Evolutionary conservation across 1,140 invertebrate species (phyloP).

Genomic region (Antheraea mylitta): DNA sequence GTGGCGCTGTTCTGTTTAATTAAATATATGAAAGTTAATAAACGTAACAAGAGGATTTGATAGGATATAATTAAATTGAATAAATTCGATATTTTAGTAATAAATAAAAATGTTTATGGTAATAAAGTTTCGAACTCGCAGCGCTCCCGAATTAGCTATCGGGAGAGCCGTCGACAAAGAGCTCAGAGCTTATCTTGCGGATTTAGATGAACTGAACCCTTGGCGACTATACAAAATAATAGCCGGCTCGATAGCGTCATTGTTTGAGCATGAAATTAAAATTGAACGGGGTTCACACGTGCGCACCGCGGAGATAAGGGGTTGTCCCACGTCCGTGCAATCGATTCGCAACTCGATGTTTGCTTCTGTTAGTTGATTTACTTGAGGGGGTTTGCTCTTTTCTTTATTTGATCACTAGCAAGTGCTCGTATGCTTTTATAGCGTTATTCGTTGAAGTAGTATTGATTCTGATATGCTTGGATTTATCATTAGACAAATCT

Average conservation of each 20-base stretch:
- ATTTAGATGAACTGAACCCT: constrained; percentile 75
- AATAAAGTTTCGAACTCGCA: constrained; percentile 35
- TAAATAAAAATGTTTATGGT: constrained; percentile 48
- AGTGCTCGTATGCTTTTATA: constrained; percentile 36
- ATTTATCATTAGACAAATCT: constrained; percentile 2
- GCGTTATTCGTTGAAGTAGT: neutral
- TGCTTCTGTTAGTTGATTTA: constrained; percentile 53
- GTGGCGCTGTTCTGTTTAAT: constrained; percentile 38
- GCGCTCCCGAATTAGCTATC: constrained; percentile 67
- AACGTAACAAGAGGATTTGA: constrained; percentile 34
- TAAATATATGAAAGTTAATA: constrained; percentile 54
- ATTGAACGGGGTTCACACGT: constrained; percentile 76
- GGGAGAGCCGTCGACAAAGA: constrained; percentile 61
- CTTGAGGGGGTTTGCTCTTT: constrained; percentile 67
- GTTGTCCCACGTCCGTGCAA: constrained; percentile 45
- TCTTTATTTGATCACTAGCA: constrained; percentile 58
- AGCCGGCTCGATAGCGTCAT: constrained; percentile 74
- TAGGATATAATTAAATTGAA: constrained; percentile 34
- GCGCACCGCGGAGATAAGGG: constrained; percentile 70
- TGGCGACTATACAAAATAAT: constrained; percentile 73
- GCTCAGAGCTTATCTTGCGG: constrained; percentile 64
- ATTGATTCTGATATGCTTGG: constrained; percentile 2
- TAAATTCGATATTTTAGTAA: constrained; percentile 57
- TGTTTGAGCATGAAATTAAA: constrained; percentile 79
- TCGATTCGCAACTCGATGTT: constrained; percentile 62